Conservation (phyloP, 2,113 vertebrate species). For the Pongo pygmaeus region DNA sequence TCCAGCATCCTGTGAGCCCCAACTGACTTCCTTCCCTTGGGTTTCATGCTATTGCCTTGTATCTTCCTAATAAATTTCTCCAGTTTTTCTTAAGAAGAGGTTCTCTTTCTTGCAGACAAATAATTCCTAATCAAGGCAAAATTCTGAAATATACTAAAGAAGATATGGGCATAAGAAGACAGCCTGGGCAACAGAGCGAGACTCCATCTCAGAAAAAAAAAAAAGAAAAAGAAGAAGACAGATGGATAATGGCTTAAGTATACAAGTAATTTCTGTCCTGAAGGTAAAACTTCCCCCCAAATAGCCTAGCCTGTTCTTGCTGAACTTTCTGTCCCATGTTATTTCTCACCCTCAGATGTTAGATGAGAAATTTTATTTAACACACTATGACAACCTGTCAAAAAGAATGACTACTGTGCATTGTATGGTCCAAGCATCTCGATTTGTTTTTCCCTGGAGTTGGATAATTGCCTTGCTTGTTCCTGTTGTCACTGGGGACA, state of each 20-base stretch:
- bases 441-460: slow-evolving; percentile 50
- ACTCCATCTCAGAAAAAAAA: too few species aligned
- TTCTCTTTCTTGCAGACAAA: slow-evolving; percentile 30
- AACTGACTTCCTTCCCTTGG: not conserved
- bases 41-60: not conserved
- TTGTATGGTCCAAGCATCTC: slow-evolving; percentile 13
- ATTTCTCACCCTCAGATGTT: slow-evolving; percentile 55
- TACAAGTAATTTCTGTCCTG: slow-evolving; percentile 58
- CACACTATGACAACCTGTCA: slow-evolving; percentile 67
- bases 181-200: not conserved
- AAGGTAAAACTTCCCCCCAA: slow-evolving; percentile 57
- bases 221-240: not conserved
- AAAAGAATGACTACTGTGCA: slow-evolving; percentile 53
- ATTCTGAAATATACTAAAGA: slow-evolving; percentile 47
- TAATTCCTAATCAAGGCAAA: slow-evolving; percentile 30
- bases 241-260: slow-evolving; percentile 49
- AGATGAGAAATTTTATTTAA: slow-evolving; percentile 66
- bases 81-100: slow-evolving; percentile 18
- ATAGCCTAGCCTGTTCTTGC: slow-evolving; percentile 28
- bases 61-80: slow-evolving; percentile 16
- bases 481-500: not conserved
- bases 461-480: slow-evolving; percentile 51
- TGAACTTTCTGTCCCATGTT: slow-evolving; percentile 31
- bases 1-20: not conserved
- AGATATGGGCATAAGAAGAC: slow-evolving; percentile 1